These are phyloP conservation scores for Scotopteryx bipunctaria DNA, from an alignment of 2,888 invertebrate genomes.

Conservation along the genomic window DNA sequence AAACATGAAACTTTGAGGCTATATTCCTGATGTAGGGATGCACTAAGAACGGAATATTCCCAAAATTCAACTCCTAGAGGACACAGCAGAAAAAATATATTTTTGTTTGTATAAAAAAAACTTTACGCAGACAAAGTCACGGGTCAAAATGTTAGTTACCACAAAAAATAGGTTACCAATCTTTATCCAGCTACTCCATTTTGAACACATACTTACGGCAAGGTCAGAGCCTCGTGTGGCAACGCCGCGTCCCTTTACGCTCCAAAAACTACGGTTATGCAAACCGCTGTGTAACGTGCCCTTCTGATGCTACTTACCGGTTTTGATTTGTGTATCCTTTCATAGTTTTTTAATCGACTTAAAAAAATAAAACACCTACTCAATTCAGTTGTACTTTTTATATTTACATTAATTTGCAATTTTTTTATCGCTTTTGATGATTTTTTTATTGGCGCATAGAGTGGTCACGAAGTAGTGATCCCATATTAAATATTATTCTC, in stretches of 20 bases:
- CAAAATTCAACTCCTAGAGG: too few species aligned
- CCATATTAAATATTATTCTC: too few species aligned
- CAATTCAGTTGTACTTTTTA: too few species aligned
- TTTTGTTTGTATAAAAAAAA: background rate
- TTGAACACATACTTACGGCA: slow-evolving; percentile 41
- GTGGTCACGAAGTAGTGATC: too few species aligned
- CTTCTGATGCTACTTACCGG: slow-evolving; percentile 33
- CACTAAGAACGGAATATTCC: too few species aligned
- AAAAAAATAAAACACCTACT: too few species aligned
- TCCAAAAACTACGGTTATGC: slow-evolving; percentile 77
- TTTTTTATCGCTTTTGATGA: too few species aligned
- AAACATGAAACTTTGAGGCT: too few species aligned
- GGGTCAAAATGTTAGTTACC: background rate
- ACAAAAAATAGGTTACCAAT: slow-evolving; percentile 29
- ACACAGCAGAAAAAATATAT: too few species aligned
- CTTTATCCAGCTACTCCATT: slow-evolving; percentile 36
- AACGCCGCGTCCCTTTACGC: slow-evolving; percentile 75
- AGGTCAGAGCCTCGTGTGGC: slow-evolving; percentile 68
- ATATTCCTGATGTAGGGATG: too few species aligned
- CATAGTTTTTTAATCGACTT: background rate
- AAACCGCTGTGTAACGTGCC: slow-evolving; percentile 49
- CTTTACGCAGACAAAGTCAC: background rate
- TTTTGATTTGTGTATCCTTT: slow-evolving; percentile 28
- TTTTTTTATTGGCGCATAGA: too few species aligned
- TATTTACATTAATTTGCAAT: too few species aligned